Evolutionary conservation across 2,113 vertebrate species (phyloP).

Genomic region (Hirundichthys speculiger): DNA sequence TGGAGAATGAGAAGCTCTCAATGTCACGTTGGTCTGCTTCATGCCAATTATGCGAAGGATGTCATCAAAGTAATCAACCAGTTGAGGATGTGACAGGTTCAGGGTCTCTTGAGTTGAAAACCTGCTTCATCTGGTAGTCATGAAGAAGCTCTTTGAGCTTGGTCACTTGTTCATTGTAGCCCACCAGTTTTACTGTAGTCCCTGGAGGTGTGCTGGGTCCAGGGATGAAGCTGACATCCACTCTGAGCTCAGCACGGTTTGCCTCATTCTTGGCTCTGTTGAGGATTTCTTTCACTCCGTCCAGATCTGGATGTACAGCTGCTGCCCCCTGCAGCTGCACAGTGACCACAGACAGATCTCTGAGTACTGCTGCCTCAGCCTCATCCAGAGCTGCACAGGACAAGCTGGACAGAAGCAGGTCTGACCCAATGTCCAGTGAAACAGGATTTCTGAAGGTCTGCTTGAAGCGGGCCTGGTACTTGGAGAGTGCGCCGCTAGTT

Average conservation of each 20-base stretch:
- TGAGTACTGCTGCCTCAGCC: slow-evolving; percentile 41
- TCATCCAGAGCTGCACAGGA: slow-evolving; percentile 57
- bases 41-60: slow-evolving; percentile 44
- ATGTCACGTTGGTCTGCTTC: slow-evolving; percentile 23
- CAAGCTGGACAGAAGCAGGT: slow-evolving; percentile 64
- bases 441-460: slow-evolving; percentile 60
- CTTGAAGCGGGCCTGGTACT: slow-evolving; percentile 54
- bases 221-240: slow-evolving; percentile 49
- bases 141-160: slow-evolving; percentile 51
- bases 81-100: slow-evolving; percentile 31
- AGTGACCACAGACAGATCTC: slow-evolving; percentile 43
- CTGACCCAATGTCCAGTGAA: slow-evolving; percentile 39
- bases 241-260: slow-evolving; percentile 34
- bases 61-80: slow-evolving; percentile 56
- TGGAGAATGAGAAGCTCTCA: slow-evolving; percentile 25
- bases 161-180: slow-evolving; percentile 55
- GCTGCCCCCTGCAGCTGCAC: slow-evolving; percentile 41
- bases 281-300: slow-evolving; percentile 42
- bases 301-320: slow-evolving; percentile 24
- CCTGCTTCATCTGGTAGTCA: slow-evolving; percentile 56
- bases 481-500: slow-evolving; percentile 35
- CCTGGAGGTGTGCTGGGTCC: neutral
- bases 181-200: slow-evolving; percentile 51
- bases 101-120: slow-evolving; percentile 27
- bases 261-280: slow-evolving; percentile 14